Percentiles rank a stretch among this genome's conserved stretches.
phyloP scores from a whole-genome alignment of 2,797 vertebrate genomes.

The Enteromius anoplus region DNA sequence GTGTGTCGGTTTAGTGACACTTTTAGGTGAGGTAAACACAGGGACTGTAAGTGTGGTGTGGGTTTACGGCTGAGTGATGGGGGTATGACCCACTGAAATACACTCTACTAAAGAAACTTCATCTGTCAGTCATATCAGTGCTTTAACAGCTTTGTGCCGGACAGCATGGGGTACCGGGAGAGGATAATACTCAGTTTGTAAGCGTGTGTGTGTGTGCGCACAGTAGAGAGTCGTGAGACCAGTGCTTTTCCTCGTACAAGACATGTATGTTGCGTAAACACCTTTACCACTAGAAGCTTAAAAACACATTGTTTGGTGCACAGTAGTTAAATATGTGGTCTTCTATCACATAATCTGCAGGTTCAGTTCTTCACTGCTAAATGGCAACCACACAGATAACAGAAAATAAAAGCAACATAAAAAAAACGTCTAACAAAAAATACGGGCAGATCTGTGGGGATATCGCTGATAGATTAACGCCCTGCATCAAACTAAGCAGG shows the following conservation, averaged over 20 bases:
- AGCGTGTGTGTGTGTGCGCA: constrained; percentile 6
- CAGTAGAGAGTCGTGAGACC: neutral
- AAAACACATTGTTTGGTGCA: constrained; percentile 4
- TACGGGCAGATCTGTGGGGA: constrained; percentile 49
- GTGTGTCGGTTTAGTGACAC: neutral
- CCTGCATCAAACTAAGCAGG: constrained; percentile 60
- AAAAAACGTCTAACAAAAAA: constrained; percentile 30
- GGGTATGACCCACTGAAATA: constrained; percentile 50
- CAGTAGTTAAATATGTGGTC: neutral
- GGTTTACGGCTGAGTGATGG: constrained; percentile 44
- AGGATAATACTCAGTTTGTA: constrained; percentile 42
- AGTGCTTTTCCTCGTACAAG: constrained; percentile 16
- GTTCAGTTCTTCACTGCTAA: constrained; percentile 17
- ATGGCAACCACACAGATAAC: constrained; percentile 9
- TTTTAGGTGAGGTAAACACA: constrained; percentile 24
- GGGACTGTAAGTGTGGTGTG: constrained; percentile 27
- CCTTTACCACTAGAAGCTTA: neutral
- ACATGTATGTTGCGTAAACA: neutral
- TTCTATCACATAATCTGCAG: neutral
- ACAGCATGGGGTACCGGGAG: constrained; percentile 37
- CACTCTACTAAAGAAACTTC: constrained; percentile 53
- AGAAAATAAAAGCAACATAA: constrained; percentile 35
- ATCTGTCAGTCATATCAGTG: constrained; percentile 50
- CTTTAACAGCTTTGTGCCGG: constrained; percentile 40
- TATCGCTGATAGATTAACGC: constrained; percentile 58